A percentile compares a stretch with the other conserved stretches of the same genome.
phyloP scores from a whole-genome alignment of 2,888 invertebrate species.

The Noctua pronuba region DNA sequence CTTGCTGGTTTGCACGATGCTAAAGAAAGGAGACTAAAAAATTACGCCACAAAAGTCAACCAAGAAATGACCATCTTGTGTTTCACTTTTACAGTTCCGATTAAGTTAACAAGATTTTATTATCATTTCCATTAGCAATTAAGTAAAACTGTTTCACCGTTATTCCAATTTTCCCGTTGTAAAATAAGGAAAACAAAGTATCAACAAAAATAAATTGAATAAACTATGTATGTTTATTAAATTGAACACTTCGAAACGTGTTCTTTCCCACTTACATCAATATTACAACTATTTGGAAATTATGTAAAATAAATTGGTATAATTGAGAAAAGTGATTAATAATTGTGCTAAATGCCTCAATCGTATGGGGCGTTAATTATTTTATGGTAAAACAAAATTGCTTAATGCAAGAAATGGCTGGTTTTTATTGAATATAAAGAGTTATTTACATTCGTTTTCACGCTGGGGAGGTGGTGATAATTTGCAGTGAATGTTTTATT shows the following conservation, averaged over 20 bases:
- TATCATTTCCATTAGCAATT: conserved; percentile 41
- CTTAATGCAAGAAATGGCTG: conserved; percentile 58
- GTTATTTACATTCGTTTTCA: conserved; percentile 65
- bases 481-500: conserved; percentile 52
- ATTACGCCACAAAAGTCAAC: conserved; percentile 10
- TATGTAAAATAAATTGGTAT: conserved; percentile 68
- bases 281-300: conserved; percentile 65
- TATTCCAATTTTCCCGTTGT: conserved; percentile 52
- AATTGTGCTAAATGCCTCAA: conserved; percentile 66
- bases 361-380: conserved; percentile 64
- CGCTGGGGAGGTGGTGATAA: conserved; percentile 52
- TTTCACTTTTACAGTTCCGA: conserved; percentile 21
- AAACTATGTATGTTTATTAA: conserved; percentile 51
- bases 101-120: conserved; percentile 43
- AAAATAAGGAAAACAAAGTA: conserved; percentile 41
- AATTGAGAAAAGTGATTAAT: conserved; percentile 69
- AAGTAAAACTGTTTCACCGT: conserved; percentile 42
- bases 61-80: background rate
- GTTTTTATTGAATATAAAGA: conserved; percentile 62
- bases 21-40: too few relatives aligned
- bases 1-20: too few relatives aligned
- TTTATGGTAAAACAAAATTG: conserved; percentile 68
- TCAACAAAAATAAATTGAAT: conserved; percentile 41
- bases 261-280: conserved; percentile 58
- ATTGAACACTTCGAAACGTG: conserved; percentile 61